Percentiles rank a stretch among this genome's conserved stretches.
Conservation (phyloP, 2,113 vertebrate genomes). For the Elgaria multicarinata region DNA sequence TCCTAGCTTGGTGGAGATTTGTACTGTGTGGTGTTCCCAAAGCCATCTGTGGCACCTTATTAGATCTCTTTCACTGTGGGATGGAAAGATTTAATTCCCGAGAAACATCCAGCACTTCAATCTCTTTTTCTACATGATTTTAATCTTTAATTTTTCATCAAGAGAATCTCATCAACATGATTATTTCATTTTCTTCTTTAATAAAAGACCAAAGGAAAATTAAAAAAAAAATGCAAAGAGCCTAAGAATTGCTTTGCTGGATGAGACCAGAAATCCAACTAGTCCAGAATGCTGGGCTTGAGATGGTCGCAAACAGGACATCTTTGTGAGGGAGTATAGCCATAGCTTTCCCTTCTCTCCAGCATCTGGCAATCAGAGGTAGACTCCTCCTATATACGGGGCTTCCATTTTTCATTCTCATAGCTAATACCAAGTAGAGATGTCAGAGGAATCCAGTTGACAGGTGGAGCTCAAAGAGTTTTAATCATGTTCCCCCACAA, state of each 20-base stretch:
- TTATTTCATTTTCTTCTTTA: slow-evolving; percentile 2
- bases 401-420: too few species aligned
- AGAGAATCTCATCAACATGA: neutral
- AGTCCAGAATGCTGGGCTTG: neutral
- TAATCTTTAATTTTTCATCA: slow-evolving; percentile 25
- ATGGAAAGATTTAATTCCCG: neutral
- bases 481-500: too few species aligned
- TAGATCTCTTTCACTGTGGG: neutral
- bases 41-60: neutral
- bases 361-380: too few species aligned
- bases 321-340: too few species aligned
- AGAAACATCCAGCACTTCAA: neutral
- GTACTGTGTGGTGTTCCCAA: neutral
- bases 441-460: too few species aligned
- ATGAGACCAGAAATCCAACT: neutral
- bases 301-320: neutral
- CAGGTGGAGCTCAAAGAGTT: too few species aligned
- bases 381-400: too few species aligned
- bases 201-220: neutral
- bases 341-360: too few species aligned
- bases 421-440: too few species aligned
- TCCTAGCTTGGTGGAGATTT: neutral
- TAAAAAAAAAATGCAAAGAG: neutral
- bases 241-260: neutral
- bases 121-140: neutral